Evolutionary conservation across 2,888 invertebrate species (phyloP).

Genomic region (Mythimna loreyi): DNA sequence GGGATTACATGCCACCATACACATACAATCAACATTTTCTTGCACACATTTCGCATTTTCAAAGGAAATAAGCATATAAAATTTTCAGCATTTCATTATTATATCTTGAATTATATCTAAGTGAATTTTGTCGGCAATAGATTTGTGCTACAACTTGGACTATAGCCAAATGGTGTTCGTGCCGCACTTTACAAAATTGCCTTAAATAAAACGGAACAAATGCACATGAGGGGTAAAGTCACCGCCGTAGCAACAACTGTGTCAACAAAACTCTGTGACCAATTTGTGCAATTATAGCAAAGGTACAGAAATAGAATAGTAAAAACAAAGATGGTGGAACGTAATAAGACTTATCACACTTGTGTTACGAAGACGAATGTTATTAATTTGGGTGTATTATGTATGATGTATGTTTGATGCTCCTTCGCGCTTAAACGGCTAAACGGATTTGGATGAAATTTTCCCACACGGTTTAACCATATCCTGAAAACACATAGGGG

Average conservation of each 20-base stretch:
- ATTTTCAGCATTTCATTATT: conserved; percentile 1
- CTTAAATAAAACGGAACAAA: conserved; percentile 21
- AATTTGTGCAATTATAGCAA: conserved; percentile 24
- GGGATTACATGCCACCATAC: background rate
- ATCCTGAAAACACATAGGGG: too few relatives aligned
- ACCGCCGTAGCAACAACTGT: conserved; percentile 25
- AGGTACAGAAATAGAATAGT: background rate
- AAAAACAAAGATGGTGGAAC: background rate
- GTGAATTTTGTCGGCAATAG: conserved; percentile 15
- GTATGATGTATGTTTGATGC: too few relatives aligned
- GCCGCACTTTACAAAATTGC: conserved; percentile 25
- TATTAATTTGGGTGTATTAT: too few relatives aligned
- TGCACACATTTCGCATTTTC: background rate
- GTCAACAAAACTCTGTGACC: conserved; percentile 25
- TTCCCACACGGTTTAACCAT: too few relatives aligned
- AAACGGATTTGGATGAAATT: too few relatives aligned
- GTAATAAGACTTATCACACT: too few relatives aligned
- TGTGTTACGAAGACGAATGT: too few relatives aligned
- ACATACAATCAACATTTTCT: background rate
- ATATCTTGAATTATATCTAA: conserved; percentile 17
- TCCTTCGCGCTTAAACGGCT: too few relatives aligned
- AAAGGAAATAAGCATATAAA: conserved; percentile 2
- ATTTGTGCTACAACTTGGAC: conserved; percentile 36
- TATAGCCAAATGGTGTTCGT: conserved; percentile 31
- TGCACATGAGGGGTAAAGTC: background rate